Evolutionary conservation across 2,888 invertebrate genomes (phyloP).

Genomic region (Hartigia nigra): DNA sequence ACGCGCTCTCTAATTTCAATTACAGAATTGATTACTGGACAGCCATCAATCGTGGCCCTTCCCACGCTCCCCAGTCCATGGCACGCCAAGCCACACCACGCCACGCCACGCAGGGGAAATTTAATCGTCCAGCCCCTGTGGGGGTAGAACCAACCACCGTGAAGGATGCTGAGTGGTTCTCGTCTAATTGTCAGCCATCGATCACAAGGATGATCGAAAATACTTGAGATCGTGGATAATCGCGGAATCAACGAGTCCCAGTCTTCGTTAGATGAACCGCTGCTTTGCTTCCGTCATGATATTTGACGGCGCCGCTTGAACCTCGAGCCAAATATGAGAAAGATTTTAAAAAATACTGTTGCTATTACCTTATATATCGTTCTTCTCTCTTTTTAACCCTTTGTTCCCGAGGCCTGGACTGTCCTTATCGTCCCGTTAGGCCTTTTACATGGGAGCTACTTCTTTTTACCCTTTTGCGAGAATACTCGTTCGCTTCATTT

Average conservation of each 20-base stretch:
- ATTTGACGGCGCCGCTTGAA: too few relatives aligned
- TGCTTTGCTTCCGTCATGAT: too few relatives aligned
- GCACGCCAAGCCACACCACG: not conserved
- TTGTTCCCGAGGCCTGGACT: not conserved
- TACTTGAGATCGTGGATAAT: not conserved
- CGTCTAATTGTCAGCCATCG: conserved; percentile 24
- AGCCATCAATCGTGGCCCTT: conserved; percentile 19
- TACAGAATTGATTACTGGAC: conserved; percentile 23
- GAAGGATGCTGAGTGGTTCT: conserved; percentile 6
- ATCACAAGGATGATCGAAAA: conserved; percentile 10
- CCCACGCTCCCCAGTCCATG: not conserved
- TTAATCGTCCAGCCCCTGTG: conserved; percentile 13
- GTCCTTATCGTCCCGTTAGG: not conserved
- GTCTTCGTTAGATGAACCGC: not conserved
- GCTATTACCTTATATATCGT: too few relatives aligned
- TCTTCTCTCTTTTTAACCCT: not conserved
- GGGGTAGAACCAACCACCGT: not conserved
- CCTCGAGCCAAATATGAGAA: too few relatives aligned
- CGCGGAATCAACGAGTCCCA: not conserved
- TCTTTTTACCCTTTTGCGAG: not conserved
- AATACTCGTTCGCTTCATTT: not conserved
- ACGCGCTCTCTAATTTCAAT: conserved; percentile 15
- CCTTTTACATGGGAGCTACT: not conserved
- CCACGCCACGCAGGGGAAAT: conserved; percentile 10
- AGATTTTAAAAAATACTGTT: too few relatives aligned